Evolutionary conservation across 2,888 invertebrate genomes (phyloP), one percentile per base, ranked within the genome.

Genomic region (Athetis lepigone): DNA sequence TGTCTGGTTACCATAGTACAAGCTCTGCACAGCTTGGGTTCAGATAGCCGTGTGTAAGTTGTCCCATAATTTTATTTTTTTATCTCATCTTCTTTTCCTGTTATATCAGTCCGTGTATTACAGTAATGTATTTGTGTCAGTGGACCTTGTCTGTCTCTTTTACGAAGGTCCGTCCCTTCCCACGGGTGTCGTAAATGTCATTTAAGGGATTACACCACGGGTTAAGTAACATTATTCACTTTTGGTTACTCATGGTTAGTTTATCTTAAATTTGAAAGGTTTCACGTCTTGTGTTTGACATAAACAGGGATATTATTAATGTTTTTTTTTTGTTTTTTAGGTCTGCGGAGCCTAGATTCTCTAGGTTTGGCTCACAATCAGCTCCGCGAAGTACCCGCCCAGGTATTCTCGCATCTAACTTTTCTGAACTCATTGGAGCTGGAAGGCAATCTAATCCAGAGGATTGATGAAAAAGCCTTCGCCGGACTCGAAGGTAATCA

Each of bases 301-400:
- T 46, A 13, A 1, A 55, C 2, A 27, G 19, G 23, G 16, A n/a
- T 8, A 37, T 37, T 18, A n/a, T 25, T 33, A 1, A 45, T 27
- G 6, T 6, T 19, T 11, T 2, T 25, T 33, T 13, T 57, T 54
- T 60, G 57, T 56, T 75, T 77, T 63, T 16, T 88, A 98, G 98
- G 98, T 80, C 92, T 98, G 80, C 95, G 96, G 70, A 97, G 96
- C 89, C 95, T 98, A 85, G 98, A 98, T 89, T 97, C 97, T 0
- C 93, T 98, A 69, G 98, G 98, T 59, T 92, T 98, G 88, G 98
- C 98, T 6, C 98, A 98, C 89, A 98, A 98, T 92, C 97, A 97
- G 88, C 95, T 98, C 67, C 96, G 96, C 51, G 96, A 96, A 83
- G 96, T 98, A 72, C 98, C 98, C 16, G 96, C 97, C 4, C 96